A percentile compares a stretch with the other conserved stretches of the same genome.
These are phyloP conservation scores for Lasioglossum marginatum DNA, from an alignment of 2,888 invertebrate genomes.

Conservation along the genomic window DNA sequence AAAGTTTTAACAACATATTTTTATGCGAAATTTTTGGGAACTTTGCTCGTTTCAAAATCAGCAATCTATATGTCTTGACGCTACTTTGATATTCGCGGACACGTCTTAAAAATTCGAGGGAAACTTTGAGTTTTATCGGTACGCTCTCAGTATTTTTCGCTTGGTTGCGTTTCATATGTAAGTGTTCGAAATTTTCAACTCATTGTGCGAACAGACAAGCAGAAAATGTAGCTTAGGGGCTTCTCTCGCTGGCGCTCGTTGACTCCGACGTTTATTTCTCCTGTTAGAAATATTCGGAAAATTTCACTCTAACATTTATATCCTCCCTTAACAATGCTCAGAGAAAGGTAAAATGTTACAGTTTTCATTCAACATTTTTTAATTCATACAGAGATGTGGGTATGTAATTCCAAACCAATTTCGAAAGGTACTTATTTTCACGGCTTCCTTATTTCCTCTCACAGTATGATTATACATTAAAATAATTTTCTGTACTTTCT, in stretches of 20 bases:
- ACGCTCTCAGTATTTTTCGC: background rate
- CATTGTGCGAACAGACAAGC: background rate
- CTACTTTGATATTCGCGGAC: conserved; percentile 13
- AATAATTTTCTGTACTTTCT: background rate
- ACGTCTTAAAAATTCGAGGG: conserved; percentile 22
- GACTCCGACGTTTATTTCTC: background rate
- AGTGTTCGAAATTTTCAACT: background rate
- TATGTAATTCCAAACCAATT: background rate
- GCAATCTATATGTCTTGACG: background rate
- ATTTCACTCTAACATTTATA: background rate
- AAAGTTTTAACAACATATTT: background rate
- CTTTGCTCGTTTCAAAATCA: background rate
- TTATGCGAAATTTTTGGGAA: background rate
- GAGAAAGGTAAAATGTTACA: background rate
- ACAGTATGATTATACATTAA: background rate
- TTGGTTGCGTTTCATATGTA: background rate
- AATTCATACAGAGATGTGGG: background rate
- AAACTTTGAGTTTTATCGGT: conserved; percentile 11
- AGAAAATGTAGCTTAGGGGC: background rate
- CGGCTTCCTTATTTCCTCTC: background rate
- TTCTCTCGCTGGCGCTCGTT: background rate
- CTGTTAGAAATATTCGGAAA: background rate
- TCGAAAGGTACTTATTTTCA: background rate
- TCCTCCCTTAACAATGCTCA: background rate
- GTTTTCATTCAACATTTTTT: background rate